Base-by-base conservation (phyloP, 2,888 invertebrate genomes). In the Dryobota labecula region DNA sequence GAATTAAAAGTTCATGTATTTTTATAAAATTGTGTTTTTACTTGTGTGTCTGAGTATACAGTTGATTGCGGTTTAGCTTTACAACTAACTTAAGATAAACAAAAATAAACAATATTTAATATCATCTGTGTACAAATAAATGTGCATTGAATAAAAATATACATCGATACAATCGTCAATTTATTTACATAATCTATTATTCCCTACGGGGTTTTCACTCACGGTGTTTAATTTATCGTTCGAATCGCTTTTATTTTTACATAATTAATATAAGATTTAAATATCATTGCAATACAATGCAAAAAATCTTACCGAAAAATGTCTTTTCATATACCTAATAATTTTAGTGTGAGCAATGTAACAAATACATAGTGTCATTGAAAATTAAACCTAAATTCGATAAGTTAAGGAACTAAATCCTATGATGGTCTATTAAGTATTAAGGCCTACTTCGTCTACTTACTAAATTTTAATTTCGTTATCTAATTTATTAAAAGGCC, bases 401-500 rank as follows among this genome's bases (percentile, higher is more conserved):
- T 76, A 61, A 51, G 5, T 70, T 70, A 80, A 82, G 70, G 68
- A 76, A 80, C 68, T 20, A 75, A 73, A 67, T 77, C 65, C 80
- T 76, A 76, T 60, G 20, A 67, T 80, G 62, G 61, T 58, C 73
- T 79, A 84, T 73, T 80, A 86, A 86, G 70, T 86, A 82, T 84
- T 84, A 86, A 86, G 80, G 80, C 83, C 86, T 84, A 86, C 51
- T 53, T 63, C 51, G 47, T 67, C 80, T 86, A 86, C 67, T 54
- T 53, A 61, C 75, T 72, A 78, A 72, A 54, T 77, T 86, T 82
- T 63, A 72, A 76, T 84, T 86, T 76, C 66, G 69, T 76, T 85
- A 73, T 38, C 73, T 73, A 68, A 76, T 77, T 70, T 56, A 65
- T 81, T 65, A 58, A 54, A 73, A 84, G 79, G 79, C 82, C 74